A percentile compares a stretch with the other conserved stretches of the same genome.
Evolutionary conservation across 2,113 vertebrate genomes (phyloP).

Genomic region (Chamaea fasciata): DNA sequence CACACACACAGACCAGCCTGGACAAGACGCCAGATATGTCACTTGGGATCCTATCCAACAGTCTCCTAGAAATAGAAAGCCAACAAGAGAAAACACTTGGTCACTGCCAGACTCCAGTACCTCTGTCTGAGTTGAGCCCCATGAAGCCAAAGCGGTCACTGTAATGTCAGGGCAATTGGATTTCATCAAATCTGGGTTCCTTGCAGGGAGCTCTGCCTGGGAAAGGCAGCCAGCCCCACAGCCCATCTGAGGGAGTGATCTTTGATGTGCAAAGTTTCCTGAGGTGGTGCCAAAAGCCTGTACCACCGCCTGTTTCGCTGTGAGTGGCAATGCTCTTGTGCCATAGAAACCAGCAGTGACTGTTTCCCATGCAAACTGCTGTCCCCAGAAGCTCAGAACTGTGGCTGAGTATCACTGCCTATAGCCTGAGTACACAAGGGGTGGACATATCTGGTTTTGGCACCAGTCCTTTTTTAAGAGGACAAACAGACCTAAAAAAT

Average conservation of each 20-base stretch:
- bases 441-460: background rate
- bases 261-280: constrained; percentile 17
- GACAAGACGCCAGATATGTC: constrained; percentile 41
- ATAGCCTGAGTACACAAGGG: background rate
- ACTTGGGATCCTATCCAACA: constrained; percentile 23
- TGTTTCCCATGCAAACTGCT: background rate
- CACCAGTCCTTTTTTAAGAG: background rate
- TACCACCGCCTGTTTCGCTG: background rate
- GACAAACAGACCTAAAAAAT: background rate
- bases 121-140: background rate
- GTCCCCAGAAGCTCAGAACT: background rate
- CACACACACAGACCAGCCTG: background rate
- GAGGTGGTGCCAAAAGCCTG: background rate
- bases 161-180: background rate
- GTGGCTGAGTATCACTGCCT: background rate
- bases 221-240: background rate
- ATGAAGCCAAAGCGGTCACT: background rate
- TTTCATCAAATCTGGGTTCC: background rate
- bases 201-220: background rate
- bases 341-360: background rate
- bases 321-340: fast-evolving
- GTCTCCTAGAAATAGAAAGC: constrained; percentile 52
- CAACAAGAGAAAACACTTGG: constrained; percentile 37
- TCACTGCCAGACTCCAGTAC: background rate
- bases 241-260: background rate